These are phyloP conservation scores for Protobothrops mucrosquamatus DNA, from an alignment of 2,113 vertebrate genomes.

Conservation along the genomic window DNA sequence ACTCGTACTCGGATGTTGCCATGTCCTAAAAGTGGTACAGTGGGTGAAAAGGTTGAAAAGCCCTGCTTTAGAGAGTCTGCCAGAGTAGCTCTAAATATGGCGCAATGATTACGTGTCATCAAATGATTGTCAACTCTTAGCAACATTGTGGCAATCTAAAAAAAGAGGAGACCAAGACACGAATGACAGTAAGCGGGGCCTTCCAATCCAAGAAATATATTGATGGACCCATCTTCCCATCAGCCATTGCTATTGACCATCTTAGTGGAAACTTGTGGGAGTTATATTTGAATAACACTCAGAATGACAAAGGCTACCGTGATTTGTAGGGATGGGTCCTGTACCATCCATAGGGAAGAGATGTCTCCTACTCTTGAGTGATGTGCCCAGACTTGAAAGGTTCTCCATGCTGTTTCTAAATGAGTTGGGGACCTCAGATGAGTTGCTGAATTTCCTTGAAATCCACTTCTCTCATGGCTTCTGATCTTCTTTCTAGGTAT, in stretches of 20 bases:
- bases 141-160: not conserved
- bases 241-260: not conserved
- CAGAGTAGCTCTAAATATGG: not conserved
- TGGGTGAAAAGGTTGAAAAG: too few species aligned
- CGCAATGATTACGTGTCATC: not conserved
- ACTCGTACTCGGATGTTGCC: too few species aligned
- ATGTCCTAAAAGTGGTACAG: too few species aligned
- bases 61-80: too few species aligned
- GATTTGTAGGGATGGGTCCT: not conserved
- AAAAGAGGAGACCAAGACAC: not conserved
- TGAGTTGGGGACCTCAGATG: not conserved
- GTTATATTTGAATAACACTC: not conserved
- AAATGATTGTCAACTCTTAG: not conserved
- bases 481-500: constrained; percentile 68
- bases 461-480: not conserved
- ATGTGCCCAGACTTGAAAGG: not conserved
- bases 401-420: not conserved
- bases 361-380: not conserved
- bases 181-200: not conserved
- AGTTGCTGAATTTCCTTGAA: not conserved
- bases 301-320: not conserved
- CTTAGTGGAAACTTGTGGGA: not conserved
- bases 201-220: not conserved
- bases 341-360: not conserved
- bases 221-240: too few species aligned